These are phyloP conservation scores for Colletes gigas DNA, from an alignment of 1,140 invertebrate species.

Conservation along the genomic window DNA sequence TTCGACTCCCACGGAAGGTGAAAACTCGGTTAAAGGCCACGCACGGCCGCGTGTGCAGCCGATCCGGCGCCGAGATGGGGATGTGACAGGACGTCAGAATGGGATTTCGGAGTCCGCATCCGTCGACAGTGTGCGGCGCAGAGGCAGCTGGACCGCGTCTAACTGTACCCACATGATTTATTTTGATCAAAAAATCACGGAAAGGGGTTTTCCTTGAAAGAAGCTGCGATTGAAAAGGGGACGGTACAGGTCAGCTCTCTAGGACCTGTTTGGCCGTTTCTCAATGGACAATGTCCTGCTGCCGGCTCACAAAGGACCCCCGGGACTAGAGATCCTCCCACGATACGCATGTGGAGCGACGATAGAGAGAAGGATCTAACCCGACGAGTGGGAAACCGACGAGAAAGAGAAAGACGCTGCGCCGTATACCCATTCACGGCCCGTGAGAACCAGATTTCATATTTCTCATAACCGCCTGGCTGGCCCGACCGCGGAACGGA, in stretches of 20 bases:
- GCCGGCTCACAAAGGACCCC: slow-evolving; percentile 65
- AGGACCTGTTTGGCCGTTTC: slow-evolving; percentile 76
- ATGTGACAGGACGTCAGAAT: slow-evolving; percentile 19
- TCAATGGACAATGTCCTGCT: slow-evolving; percentile 81
- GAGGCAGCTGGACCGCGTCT: slow-evolving; percentile 59
- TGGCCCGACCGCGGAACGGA: slow-evolving; percentile 59
- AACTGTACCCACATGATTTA: slow-evolving; percentile 78
- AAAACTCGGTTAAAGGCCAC: slow-evolving; percentile 48
- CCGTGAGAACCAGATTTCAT: slow-evolving; percentile 82
- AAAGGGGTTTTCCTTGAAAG: slow-evolving; percentile 76
- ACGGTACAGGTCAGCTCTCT: slow-evolving; percentile 78
- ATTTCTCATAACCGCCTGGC: slow-evolving; percentile 79
- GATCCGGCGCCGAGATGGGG: slow-evolving; percentile 20
- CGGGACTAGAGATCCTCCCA: slow-evolving; percentile 79
- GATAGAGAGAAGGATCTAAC: slow-evolving; percentile 53
- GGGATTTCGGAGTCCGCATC: slow-evolving; percentile 17
- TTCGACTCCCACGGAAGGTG: slow-evolving; percentile 52
- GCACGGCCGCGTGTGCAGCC: slow-evolving; percentile 28
- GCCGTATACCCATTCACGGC: slow-evolving; percentile 72
- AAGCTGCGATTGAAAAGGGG: slow-evolving; percentile 64
- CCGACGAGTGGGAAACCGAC: slow-evolving; percentile 37
- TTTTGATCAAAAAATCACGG: slow-evolving; percentile 77
- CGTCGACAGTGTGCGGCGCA: slow-evolving; percentile 2
- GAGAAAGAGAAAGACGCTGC: slow-evolving; percentile 28
- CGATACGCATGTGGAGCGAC: slow-evolving; percentile 79